Evolutionary conservation across 1,140 invertebrate genomes (phyloP), one percentile per base, ranked within the genome.

Genomic region (Papilio polyxenes): DNA sequence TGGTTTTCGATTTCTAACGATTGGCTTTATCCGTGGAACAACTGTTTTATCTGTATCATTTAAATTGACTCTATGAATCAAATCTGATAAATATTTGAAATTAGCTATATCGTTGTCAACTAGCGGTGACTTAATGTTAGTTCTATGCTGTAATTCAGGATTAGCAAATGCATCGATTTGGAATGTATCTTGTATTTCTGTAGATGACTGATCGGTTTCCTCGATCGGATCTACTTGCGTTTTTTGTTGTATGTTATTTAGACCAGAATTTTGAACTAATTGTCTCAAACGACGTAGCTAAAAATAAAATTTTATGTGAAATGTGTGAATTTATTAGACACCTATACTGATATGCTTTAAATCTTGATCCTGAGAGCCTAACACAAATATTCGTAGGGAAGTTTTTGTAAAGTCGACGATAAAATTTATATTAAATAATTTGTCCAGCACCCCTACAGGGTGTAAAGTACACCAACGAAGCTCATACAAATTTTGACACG

Each of bases 11-110:
- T 75, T 72, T 84, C 86, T 82, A 37, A 85, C 15, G 20, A 79
- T 74, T 20, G 83, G 84, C 65, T 84, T 82, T 53, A 86, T 87
- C 0, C 77, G 80, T 31, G 85, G 84, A 31, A 84, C n/a, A 10
- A 85, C 59, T 49, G 83, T 53, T 53, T 62, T 74, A 56, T 80
- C 53, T 40, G 83, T 85, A 20, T 89, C 83, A 59, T 88, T 92
- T 8, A 85, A 48, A 79, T 91, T 85, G 20, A 82, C 81, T 86
- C 82, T 87, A 72, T 93, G 92, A 80, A 94, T 94, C 69, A 92
- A 83, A 81, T 94, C 83, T 31, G 91, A 87, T 51, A 94, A 84
- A 81, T 93, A 94, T 85, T 92, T 92, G 78, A 93, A 93, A 82
- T 92, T 62, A 44, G 53, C 87, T n/a, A 90, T 89, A 75, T 92